These are phyloP conservation scores for Masticophis lateralis DNA, from an alignment of 2,797 vertebrate species.

Conservation along the genomic window DNA sequence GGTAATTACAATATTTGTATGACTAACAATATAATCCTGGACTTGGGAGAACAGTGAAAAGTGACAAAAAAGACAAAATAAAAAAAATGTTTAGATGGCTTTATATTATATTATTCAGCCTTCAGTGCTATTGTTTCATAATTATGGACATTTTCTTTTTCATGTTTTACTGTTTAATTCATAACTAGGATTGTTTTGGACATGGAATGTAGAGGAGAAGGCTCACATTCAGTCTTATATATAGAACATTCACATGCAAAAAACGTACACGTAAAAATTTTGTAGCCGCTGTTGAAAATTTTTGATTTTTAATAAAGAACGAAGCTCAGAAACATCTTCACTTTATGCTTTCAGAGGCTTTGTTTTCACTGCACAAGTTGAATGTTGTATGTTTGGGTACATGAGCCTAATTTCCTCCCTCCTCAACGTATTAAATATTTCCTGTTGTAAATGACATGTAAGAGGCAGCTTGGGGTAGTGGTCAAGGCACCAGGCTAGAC, in stretches of 20 bases:
- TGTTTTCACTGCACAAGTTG: neutral
- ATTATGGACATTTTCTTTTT: neutral
- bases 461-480: neutral
- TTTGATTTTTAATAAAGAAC: neutral
- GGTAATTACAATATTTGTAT: neutral
- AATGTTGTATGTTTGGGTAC: too few relatives aligned
- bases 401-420: neutral
- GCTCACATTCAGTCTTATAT: neutral
- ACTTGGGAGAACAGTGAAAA: neutral
- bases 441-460: neutral
- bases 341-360: neutral
- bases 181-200: neutral
- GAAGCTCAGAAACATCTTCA: neutral
- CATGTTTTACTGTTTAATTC: neutral
- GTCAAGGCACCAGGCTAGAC: neutral
- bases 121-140: neutral
- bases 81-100: neutral
- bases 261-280: neutral
- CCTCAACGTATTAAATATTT: neutral
- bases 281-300: neutral
- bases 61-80: neutral
- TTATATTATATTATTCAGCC: neutral
- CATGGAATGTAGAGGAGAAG: neutral
- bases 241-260: neutral
- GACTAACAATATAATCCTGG: neutral